Percentiles rank a stretch among this genome's conserved stretches.
Conservation (phyloP, 2,113 vertebrate genomes). For the Sinocyclocheilus rhinocerous region DNA sequence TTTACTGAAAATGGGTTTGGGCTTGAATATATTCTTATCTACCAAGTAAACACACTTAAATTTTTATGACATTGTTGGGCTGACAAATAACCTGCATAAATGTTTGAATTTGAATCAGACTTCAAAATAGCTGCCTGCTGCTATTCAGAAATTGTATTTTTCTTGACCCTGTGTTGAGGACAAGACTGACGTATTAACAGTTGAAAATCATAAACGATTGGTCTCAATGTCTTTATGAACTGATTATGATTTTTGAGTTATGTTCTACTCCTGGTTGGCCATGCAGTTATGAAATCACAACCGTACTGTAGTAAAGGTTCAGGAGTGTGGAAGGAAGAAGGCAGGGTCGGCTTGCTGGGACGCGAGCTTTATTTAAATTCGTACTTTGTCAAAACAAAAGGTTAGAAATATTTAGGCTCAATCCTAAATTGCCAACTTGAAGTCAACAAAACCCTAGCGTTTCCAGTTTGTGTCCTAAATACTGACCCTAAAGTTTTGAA, state of each 20-base stretch:
- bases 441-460: not conserved
- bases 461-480: not conserved
- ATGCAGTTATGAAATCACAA: not conserved
- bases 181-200: not conserved
- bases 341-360: no score
- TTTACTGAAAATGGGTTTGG: not conserved
- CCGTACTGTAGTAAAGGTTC: no score
- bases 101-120: conserved; percentile 6
- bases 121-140: not conserved
- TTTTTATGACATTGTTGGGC: not conserved
- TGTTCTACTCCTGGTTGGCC: not conserved
- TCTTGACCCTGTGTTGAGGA: not conserved
- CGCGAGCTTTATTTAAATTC: no score
- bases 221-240: not conserved
- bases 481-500: not conserved
- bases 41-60: not conserved
- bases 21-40: not conserved
- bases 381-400: not conserved
- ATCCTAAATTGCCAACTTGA: not conserved
- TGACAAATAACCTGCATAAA: not conserved
- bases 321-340: no score
- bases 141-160: not conserved
- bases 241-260: not conserved
- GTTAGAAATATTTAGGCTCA: not conserved
- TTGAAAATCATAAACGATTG: not conserved